Conservation (phyloP, 2,113 vertebrate species). For the Australoheros scitulus region DNA sequence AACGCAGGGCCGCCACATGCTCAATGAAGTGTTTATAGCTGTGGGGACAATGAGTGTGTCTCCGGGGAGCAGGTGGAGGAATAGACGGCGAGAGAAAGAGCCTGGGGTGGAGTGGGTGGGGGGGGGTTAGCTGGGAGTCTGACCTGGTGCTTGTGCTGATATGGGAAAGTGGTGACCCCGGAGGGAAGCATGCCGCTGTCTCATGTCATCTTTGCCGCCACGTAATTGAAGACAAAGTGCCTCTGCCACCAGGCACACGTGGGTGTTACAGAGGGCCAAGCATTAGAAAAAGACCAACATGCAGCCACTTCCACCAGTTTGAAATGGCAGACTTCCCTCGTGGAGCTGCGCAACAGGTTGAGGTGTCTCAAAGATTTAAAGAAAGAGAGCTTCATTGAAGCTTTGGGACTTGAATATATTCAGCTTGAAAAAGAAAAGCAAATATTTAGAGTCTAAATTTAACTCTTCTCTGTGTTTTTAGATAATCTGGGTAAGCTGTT, state of each 20-base stretch:
- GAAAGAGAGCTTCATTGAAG: not conserved
- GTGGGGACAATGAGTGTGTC: constrained; percentile 74
- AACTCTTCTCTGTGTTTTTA: not conserved
- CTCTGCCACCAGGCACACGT: constrained; percentile 73
- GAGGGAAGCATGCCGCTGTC: constrained; percentile 69
- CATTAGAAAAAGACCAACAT: constrained; percentile 51
- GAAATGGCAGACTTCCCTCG: constrained; percentile 47
- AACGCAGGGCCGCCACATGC: constrained; percentile 78
- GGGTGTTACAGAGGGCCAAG: constrained; percentile 62
- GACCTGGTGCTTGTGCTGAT: constrained; percentile 74
- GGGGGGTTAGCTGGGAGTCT: constrained; percentile 48
- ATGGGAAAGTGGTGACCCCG: constrained; percentile 82
- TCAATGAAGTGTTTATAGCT: constrained; percentile 81
- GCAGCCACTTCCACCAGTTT: constrained; percentile 60
- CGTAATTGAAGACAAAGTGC: constrained; percentile 75
- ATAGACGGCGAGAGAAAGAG: constrained; percentile 66
- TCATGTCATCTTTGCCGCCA: constrained; percentile 66
- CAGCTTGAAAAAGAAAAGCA: not conserved
- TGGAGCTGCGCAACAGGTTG: constrained; percentile 41
- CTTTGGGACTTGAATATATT: constrained; percentile 1
- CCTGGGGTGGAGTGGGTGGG: constrained; percentile 29
- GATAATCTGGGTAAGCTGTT: not conserved
- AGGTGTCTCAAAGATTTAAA: not conserved
- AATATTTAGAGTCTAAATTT: not conserved
- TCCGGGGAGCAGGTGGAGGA: constrained; percentile 83